A percentile compares a stretch with the other conserved stretches of the same genome.
Evolutionary conservation across 1,140 invertebrate genomes (phyloP).

Genomic region (Drosophila repleta): DNA sequence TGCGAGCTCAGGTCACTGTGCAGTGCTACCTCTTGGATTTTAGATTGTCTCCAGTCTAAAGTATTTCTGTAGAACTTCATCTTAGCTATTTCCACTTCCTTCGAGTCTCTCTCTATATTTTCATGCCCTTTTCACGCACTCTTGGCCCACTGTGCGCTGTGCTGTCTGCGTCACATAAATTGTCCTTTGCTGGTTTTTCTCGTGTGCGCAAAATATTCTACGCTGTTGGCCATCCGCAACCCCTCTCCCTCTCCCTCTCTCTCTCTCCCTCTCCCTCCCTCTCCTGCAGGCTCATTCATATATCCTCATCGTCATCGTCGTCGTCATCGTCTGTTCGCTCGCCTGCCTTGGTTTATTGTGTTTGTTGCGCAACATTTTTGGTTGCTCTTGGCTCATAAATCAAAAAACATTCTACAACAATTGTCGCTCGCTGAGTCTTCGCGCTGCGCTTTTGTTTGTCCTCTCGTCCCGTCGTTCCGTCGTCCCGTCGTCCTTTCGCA

Average conservation of each 20-base stretch:
- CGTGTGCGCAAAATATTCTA: slow-evolving; percentile 65
- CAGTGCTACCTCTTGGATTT: too few relatives aligned
- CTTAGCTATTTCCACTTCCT: too few relatives aligned
- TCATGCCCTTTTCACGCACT: background rate
- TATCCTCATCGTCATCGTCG: slow-evolving; percentile 12
- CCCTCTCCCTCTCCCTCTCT: slow-evolving; percentile 1
- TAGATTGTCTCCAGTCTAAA: too few relatives aligned
- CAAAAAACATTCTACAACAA: slow-evolving; percentile 77
- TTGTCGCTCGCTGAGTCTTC: slow-evolving; percentile 51
- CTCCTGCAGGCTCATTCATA: slow-evolving; percentile 8
- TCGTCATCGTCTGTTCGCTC: slow-evolving; percentile 1
- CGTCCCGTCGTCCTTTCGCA: background rate
- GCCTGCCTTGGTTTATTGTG: slow-evolving; percentile 41
- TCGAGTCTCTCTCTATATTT: background rate
- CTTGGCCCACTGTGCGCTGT: slow-evolving; percentile 21
- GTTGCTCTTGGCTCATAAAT: slow-evolving; percentile 69
- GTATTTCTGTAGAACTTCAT: too few relatives aligned
- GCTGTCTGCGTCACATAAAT: slow-evolving; percentile 69
- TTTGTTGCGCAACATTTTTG: slow-evolving; percentile 73
- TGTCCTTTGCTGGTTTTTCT: slow-evolving; percentile 49
- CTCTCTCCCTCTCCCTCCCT: background rate
- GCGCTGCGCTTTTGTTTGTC: slow-evolving; percentile 58
- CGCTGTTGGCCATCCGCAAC: slow-evolving; percentile 42
- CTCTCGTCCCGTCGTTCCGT: background rate
- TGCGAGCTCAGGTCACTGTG: too few relatives aligned